A percentile compares a stretch with the other conserved stretches of the same genome.
Conservation (phyloP, 2,888 invertebrate genomes). For the Sphecodes monilicornis region DNA sequence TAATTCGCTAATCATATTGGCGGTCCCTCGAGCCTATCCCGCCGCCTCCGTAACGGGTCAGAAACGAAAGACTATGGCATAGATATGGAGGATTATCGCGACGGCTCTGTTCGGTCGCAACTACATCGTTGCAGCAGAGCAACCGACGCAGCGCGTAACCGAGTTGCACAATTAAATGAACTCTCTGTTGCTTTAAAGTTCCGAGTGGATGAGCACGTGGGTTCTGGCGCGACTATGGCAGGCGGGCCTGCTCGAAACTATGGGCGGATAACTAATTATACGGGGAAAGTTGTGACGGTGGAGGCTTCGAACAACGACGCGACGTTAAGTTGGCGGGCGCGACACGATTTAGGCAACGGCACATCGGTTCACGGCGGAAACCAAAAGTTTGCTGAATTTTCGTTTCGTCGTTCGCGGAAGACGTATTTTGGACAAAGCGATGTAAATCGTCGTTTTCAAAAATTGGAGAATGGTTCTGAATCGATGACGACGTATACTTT, state of each 20-base stretch:
- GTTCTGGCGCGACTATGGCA: background rate
- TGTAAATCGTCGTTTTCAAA: background rate
- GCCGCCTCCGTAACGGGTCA: too few species aligned
- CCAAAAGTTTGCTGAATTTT: constrained; percentile 9
- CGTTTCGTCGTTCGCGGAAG: constrained; percentile 1
- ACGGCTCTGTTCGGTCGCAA: background rate
- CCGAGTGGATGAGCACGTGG: background rate
- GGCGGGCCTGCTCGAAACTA: background rate
- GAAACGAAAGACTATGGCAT: too few species aligned
- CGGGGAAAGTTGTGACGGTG: background rate
- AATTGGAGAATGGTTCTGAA: background rate
- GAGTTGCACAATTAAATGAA: constrained; percentile 6
- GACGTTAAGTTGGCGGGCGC: background rate
- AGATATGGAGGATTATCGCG: too few species aligned
- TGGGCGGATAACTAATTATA: constrained; percentile 21
- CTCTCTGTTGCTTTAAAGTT: constrained; percentile 1
- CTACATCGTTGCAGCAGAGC: too few species aligned
- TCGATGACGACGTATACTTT: background rate
- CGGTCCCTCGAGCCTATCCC: too few species aligned
- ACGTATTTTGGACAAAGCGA: background rate
- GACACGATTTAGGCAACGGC: background rate
- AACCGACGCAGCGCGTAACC: background rate
- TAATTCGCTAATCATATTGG: too few species aligned
- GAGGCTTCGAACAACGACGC: constrained; percentile 8
- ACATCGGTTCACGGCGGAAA: background rate